Conservation (phyloP, 1,140 invertebrate species). For the Hycleus phaleratus region DNA sequence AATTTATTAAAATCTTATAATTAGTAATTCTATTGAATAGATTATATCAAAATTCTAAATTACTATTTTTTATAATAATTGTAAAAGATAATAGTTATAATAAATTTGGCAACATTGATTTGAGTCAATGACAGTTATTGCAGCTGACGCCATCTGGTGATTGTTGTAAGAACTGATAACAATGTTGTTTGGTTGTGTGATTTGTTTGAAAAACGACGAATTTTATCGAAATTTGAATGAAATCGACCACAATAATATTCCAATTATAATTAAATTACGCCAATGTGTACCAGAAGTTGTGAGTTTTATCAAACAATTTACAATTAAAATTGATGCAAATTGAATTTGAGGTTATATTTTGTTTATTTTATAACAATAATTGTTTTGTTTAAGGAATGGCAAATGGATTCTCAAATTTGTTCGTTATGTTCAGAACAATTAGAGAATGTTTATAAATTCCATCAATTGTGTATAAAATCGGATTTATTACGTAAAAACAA, state of each 20-base stretch:
- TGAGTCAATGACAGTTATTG: no score
- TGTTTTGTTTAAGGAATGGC: constrained; percentile 22
- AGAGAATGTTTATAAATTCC: constrained; percentile 19
- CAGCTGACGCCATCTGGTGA: no score
- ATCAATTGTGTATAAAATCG: constrained; percentile 23
- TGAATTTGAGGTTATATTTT: neutral
- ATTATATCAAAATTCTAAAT: no score
- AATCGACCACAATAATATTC: constrained; percentile 8
- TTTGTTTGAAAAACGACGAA: neutral
- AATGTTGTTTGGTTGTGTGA: neutral
- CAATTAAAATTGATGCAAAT: neutral
- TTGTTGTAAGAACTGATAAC: no score
- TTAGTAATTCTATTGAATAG: no score
- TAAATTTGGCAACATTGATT: no score
- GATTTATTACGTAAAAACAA: constrained; percentile 2
- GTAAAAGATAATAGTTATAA: no score
- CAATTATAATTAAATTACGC: constrained; percentile 18
- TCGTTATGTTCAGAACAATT: constrained; percentile 14
- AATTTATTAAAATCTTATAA: no score
- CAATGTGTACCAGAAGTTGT: constrained; percentile 29
- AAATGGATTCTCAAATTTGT: constrained; percentile 14
- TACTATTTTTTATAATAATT: no score
- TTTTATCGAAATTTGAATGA: constrained; percentile 6
- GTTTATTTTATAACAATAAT: neutral
- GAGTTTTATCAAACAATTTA: constrained; percentile 8